These are phyloP conservation scores for Caenorhabditis becei DNA, from an alignment of 2,888 invertebrate genomes.

Conservation along the genomic window DNA sequence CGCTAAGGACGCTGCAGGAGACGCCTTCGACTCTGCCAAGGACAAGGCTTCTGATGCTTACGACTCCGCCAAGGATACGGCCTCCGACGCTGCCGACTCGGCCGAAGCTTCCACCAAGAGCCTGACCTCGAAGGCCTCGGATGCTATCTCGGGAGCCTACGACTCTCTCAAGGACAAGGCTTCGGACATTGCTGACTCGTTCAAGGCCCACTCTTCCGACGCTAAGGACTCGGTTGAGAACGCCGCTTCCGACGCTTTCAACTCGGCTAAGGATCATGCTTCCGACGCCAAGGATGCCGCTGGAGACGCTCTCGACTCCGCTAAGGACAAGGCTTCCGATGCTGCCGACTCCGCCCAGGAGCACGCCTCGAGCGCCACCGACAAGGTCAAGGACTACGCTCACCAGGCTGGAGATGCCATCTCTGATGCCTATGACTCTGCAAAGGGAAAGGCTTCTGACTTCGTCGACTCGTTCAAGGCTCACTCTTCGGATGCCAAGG, in stretches of 20 bases:
- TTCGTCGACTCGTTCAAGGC: constrained; percentile 39
- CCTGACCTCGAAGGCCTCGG: constrained; percentile 12
- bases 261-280: constrained; percentile 11
- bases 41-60: constrained; percentile 24
- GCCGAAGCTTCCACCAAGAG: constrained; percentile 17
- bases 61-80: constrained; percentile 43
- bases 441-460: constrained; percentile 39
- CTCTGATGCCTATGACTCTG: constrained; percentile 41
- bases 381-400: constrained; percentile 22
- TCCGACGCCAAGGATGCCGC: constrained; percentile 6
- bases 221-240: constrained; percentile 32
- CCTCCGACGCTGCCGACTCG: constrained; percentile 16
- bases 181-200: constrained; percentile 14
- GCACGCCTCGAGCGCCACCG: background rate
- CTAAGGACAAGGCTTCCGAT: background rate
- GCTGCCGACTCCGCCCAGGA: constrained; percentile 4
- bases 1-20: constrained; percentile 28
- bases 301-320: constrained; percentile 12
- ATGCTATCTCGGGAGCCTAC: constrained; percentile 7
- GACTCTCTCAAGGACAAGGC: constrained; percentile 34
- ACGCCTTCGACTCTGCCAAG: constrained; percentile 32
- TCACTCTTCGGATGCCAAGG: constrained; percentile 24
- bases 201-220: constrained; percentile 32
- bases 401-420: constrained; percentile 36
- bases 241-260: background rate